Evolutionary conservation across 2,113 vertebrate species (phyloP), one percentile per base, ranked within the genome.

Genomic region (Zapornia atra): DNA sequence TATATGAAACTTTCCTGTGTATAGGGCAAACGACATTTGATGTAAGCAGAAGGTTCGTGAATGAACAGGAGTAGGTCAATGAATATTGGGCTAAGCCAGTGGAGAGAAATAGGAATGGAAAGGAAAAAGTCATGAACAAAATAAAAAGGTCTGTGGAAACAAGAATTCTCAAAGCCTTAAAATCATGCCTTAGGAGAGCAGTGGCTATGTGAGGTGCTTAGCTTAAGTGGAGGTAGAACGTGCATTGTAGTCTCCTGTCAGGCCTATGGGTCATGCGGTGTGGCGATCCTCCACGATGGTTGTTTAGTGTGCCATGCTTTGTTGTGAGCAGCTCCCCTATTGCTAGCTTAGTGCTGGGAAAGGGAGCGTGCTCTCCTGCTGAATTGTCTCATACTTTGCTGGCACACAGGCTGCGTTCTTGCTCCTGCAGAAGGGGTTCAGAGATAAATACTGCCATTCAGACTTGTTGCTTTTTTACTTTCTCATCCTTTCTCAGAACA

Each of bases 391-490:
- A 6, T 71, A 38, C 82, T 38, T 22, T 79, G 28, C 81, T 92
- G 95, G 81, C 94, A 84, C 5, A 19, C 93, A 51, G 15, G 40
- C 91, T 82, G 91, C 86, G 71, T 94, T 94, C 95, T 68, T 92
- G 81, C 48, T 61, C 40, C 91, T 70, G 86, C 46, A 82, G 78
- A 95, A 92, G 46, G 56, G 40, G 10, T 75, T 65, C 38, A 5
- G 48, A 59, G 75, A 90, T 83, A 90, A 94, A 93, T 79, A n/a
- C 90, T 83, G 80, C 95, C 72, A 75, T 94, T 96, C 83, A 75
- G 42, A 9, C 48, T 81, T 10, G 59, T 38, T 92, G 85, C 51
- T 79, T 82, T 94, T 82, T 82, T 70, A 78, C 64, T 88, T 90
- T 79, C 65, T 73, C 1, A 3, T 91, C 75, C 40, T 77, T 76